Evolutionary conservation across 2,888 invertebrate species (phyloP), one percentile per base, ranked within the genome.

Genomic region (Rotaria macrura): DNA sequence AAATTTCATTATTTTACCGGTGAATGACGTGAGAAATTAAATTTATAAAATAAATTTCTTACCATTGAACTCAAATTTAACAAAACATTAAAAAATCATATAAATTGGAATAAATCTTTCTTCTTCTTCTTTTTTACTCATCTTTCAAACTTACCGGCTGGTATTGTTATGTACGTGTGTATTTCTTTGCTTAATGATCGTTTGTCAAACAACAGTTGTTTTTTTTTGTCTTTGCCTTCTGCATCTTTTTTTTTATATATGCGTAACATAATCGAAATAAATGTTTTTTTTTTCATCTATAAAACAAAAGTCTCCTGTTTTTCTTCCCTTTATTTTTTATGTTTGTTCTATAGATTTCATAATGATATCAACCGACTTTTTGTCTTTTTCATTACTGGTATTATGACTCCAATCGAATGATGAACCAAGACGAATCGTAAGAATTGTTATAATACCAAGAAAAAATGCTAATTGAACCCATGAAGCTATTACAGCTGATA

Each of bases 401-500:
- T 74, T 38, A 40, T 79, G 34, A 43, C 20, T 65, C 34, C 65
- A 34, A 65, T 65, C 65, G 6, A 65, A 65, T 34, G 65, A 65
- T 34, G 65, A 65, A 43, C 79, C 79, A 10, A 79, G n/a, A 25
- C 79, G 79, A 43, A 79, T 79, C 2, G n/a, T 25, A 43, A 79
- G 79, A n/a, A 79, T 43, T 14, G 79, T 43, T 14, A 79, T 43
- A 43, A 43, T 25, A 43, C 79, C 43, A 14, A 79, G 43, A n/a
- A 79, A 79, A 43, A 79, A 79, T 43, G 43, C 12, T 40, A 79
- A 40, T 79, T 79, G 79, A 79, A 40, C 25, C 79, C 79, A 79
- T 25, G 79, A 40, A n/a, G n/a, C 9, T 9, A 79, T n/a, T n/a
- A 79, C 43, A n/a, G 79, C 79, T 10, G 25, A 12, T 43, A 79